Evolutionary conservation across 2,888 invertebrate species (phyloP).

Genomic region (Holacanthella duospinosa): DNA sequence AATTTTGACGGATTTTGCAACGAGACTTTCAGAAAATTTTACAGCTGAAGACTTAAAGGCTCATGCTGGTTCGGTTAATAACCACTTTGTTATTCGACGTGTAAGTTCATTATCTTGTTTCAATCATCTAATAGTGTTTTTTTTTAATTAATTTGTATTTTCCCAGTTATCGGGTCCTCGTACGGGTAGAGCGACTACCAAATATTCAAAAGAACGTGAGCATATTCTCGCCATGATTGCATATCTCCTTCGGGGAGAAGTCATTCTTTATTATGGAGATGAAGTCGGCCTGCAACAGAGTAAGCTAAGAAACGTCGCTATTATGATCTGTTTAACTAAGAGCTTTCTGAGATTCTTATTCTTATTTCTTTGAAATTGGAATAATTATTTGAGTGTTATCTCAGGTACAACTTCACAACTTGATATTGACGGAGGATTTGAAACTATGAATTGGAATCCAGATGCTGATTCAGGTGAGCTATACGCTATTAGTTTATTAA

Average conservation of each 20-base stretch:
- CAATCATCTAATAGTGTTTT: neutral
- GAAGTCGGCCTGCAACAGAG: slow-evolving; percentile 11
- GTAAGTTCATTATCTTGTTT: neutral
- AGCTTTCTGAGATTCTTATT: too few species aligned
- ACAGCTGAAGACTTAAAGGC: slow-evolving; percentile 5
- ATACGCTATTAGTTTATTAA: too few species aligned
- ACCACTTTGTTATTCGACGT: neutral
- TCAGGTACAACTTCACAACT: too few species aligned
- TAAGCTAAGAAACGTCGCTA: too few species aligned
- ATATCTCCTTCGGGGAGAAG: slow-evolving; percentile 16
- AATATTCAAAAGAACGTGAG: slow-evolving; percentile 9
- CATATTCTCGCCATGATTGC: slow-evolving; percentile 18
- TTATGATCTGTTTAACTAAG: too few species aligned
- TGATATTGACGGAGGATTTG: neutral
- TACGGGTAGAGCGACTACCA: slow-evolving; percentile 4
- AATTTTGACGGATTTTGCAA: slow-evolving; percentile 8
- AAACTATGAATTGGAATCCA: neutral
- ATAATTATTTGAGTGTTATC: too few species aligned
- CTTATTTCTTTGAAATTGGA: too few species aligned
- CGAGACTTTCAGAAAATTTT: slow-evolving; percentile 6
- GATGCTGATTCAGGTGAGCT: neutral
- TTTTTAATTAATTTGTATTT: neutral
- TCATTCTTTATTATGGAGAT: slow-evolving; percentile 23
- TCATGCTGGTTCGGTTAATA: neutral
- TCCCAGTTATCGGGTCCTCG: slow-evolving; percentile 13